phyloP scores from a whole-genome alignment of 2,888 invertebrate species.

The Incurvaria masculella region DNA sequence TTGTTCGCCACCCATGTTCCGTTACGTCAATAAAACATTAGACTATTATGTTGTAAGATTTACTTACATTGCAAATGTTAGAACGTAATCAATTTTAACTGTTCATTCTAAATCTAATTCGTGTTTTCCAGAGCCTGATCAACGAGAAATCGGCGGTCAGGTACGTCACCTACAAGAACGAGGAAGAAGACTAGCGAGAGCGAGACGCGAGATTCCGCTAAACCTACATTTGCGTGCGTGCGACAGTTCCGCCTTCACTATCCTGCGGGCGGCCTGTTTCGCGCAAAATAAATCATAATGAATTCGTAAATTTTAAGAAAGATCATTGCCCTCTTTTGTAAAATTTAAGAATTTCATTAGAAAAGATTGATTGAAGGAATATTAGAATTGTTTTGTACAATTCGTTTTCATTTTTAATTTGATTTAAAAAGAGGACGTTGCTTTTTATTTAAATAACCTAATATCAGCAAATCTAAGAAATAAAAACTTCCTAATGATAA shows the following conservation, averaged over 20 bases:
- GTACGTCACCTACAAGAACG: slow-evolving; percentile 93
- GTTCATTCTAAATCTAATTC: background rate
- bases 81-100: background rate
- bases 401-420: no score
- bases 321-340: background rate
- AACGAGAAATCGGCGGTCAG: slow-evolving; percentile 92
- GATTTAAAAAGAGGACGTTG: no score
- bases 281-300: no score
- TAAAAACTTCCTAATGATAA: no score
- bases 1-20: background rate
- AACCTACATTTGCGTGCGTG: no score
- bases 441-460: no score
- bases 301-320: background rate
- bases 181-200: slow-evolving; percentile 85
- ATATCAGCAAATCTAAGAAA: no score
- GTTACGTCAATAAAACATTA: background rate
- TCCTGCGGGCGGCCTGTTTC: no score
- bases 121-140: slow-evolving; percentile 71
- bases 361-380: no score
- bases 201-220: no score
- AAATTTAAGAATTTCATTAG: background rate
- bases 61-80: background rate
- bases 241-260: no score
- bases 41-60: background rate
- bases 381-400: no score